Conservation (phyloP, 2,888 invertebrate species). For the Drymonia ruficornis region DNA sequence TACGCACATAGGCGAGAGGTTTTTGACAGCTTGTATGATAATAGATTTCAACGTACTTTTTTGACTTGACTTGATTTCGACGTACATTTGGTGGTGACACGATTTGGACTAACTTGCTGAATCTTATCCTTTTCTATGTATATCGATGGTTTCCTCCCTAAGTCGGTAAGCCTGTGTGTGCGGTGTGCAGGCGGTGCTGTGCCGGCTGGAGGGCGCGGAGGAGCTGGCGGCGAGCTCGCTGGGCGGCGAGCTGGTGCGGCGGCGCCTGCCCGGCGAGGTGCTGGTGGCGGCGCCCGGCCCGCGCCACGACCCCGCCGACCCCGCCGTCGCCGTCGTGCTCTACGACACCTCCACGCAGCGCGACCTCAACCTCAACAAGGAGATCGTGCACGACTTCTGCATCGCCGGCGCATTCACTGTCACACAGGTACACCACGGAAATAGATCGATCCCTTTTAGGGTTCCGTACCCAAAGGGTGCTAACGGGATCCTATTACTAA, state of each 20-base stretch:
- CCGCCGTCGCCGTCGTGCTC: slow-evolving; percentile 83
- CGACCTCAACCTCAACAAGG: slow-evolving; percentile 87
- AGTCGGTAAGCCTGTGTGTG: too few species aligned
- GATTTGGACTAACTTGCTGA: too few species aligned
- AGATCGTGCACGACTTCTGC: slow-evolving; percentile 83
- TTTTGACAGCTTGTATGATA: too few species aligned
- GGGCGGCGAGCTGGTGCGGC: slow-evolving; percentile 60
- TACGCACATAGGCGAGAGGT: too few species aligned
- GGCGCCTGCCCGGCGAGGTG: slow-evolving; percentile 77
- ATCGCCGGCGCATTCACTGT: slow-evolving; percentile 64
- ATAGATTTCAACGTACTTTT: too few species aligned
- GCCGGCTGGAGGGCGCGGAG: slow-evolving; percentile 89
- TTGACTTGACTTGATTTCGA: too few species aligned
- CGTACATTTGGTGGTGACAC: too few species aligned
- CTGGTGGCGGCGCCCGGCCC: slow-evolving; percentile 83
- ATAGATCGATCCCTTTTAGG: too few species aligned
- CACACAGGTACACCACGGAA: slow-evolving; percentile 52
- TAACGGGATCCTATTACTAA: too few species aligned
- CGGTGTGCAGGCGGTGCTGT: slow-evolving; percentile 85
- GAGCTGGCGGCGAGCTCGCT: slow-evolving; percentile 75
- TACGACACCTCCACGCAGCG: slow-evolving; percentile 87
- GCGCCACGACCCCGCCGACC: slow-evolving; percentile 73
- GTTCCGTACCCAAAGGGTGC: too few species aligned
- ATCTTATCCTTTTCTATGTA: too few species aligned
- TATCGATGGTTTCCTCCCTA: too few species aligned